Percentiles rank a stretch among this genome's conserved stretches.
phyloP scores from a whole-genome alignment of 1,140 invertebrate species.

The Leptonema lineaticorne region DNA sequence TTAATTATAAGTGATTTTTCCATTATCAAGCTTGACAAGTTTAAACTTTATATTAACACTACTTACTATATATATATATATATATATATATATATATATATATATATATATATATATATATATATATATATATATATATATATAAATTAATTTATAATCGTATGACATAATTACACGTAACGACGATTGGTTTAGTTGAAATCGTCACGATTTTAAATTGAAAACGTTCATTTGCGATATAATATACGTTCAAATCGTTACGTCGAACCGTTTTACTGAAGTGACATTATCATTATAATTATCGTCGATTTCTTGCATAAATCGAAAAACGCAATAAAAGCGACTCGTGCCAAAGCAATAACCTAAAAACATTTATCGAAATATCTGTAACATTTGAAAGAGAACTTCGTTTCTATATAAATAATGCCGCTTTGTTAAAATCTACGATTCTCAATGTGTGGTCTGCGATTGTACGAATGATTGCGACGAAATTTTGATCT shows the following conservation, averaged over 20 bases:
- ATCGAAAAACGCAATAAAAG: background rate
- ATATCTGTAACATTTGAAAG: conserved; percentile 9
- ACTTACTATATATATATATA: no score
- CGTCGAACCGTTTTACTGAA: background rate
- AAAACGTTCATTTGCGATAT: background rate
- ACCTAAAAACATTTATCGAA: conserved; percentile 10
- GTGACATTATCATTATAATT: background rate
- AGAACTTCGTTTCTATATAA: no score
- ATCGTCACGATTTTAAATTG: background rate
- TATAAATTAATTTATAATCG: background rate
- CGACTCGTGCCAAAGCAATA: background rate
- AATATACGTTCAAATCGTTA: background rate
- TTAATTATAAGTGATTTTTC: no score
- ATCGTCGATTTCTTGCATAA: background rate
- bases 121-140: background rate
- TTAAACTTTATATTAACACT: no score
- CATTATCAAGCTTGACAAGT: no score
- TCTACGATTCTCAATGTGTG: background rate
- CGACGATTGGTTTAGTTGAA: background rate
- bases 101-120: no score
- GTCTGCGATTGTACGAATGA: no score
- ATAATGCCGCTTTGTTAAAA: no score
- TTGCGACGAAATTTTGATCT: no score
- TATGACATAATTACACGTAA: background rate
- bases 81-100: no score